Evolutionary conservation across 2,797 vertebrate species (phyloP), one percentile per base, ranked within the genome.

Genomic region (Alosa sapidissima): DNA sequence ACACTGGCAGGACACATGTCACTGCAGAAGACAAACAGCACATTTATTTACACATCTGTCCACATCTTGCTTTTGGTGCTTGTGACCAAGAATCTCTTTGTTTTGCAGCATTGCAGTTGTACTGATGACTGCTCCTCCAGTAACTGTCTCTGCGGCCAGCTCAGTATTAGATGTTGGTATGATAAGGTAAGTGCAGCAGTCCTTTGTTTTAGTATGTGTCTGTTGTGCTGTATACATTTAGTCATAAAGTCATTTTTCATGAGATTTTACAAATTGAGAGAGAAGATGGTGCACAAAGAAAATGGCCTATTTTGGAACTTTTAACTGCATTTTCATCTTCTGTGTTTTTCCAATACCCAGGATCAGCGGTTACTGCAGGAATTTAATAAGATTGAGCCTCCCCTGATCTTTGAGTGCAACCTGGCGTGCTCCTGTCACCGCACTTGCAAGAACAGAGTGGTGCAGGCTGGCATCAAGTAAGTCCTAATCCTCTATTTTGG

Each of bases 121-220:
- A 93, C 93, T 45, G 97, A 98, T 0, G 97, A 98, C 93, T 98
- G 97, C 83, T 97, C 97, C 1, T 98, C 97, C 72, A 98, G 97
- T 91, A 98, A 98, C 91, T 98, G 97, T 87, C 95, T 98, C 0
- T 98, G 97, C n/a, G 97, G 97, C 62, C 97, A 98, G 91, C 97
- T 98, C 83, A 98, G 97, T 90, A 98, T 98, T 88, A 97, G 97
- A 86, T 98, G 97, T 93, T 98, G 97, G 97, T 98, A 98, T n/a
- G 97, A 98, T 90, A 98, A 98, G 97, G 97, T 98, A 88, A 87
- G 62, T 9, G 16, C 1, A 21, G 48, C 36, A 62, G 21, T 62
- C 58, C 21, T 24, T 58, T 85, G 16, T 33, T 21, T 1, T 52
- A 5, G 72, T 72, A 45, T 75, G 60, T 75, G 47, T 86, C 45